Evolutionary conservation across 2,113 vertebrate genomes (phyloP).

Genomic region (Brachypteracias leptosomus): DNA sequence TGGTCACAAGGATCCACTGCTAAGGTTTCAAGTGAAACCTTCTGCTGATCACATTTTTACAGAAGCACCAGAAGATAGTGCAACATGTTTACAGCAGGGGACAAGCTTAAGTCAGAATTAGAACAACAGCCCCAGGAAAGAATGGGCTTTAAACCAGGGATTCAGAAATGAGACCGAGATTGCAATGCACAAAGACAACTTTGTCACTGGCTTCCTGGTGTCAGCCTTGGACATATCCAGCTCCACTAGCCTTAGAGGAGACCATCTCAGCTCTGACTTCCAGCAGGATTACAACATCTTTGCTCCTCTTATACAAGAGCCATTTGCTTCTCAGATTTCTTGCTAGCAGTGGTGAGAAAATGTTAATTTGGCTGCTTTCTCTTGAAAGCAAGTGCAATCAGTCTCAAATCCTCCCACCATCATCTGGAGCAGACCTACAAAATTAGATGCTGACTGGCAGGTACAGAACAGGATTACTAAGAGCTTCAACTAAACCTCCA

Average conservation of each 20-base stretch:
- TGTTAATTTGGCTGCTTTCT: neutral
- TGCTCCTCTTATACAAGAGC: neutral
- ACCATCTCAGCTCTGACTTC: neutral
- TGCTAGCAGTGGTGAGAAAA: neutral
- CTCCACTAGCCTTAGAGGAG: neutral
- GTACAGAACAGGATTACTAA: neutral
- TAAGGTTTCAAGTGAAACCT: neutral
- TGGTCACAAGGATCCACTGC: neutral
- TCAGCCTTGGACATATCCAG: neutral
- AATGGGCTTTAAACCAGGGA: neutral
- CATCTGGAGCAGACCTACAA: neutral
- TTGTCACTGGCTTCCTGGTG: neutral
- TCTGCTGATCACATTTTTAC: neutral
- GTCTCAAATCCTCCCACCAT: neutral
- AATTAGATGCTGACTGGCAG: neutral
- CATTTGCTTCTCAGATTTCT: neutral
- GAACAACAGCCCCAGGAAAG: neutral
- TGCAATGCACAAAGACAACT: neutral
- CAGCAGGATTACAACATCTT: neutral
- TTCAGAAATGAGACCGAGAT: neutral
- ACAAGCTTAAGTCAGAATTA: neutral
- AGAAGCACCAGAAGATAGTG: neutral
- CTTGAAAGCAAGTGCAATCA: neutral
- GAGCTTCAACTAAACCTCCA: neutral
- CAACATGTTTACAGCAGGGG: neutral